Conservation (phyloP, 2,797 vertebrate species). For the Microctenopoma lineatum region DNA sequence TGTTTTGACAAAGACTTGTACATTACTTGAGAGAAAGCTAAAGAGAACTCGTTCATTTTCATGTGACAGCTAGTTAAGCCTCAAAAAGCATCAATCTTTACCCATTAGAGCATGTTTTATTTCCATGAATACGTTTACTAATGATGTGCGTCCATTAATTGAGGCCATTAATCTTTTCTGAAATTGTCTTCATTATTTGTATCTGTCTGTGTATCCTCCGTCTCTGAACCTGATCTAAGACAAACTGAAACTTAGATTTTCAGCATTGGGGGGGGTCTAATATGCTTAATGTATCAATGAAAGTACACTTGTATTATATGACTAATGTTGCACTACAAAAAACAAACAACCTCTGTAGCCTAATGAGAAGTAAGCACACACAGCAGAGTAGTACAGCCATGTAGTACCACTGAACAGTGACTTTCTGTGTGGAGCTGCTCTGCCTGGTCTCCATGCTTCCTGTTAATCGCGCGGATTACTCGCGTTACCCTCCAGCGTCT, state of each 20-base stretch:
- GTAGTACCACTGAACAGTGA: not conserved
- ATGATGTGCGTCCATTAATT: not conserved
- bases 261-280: not conserved
- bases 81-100: not conserved
- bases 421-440: conserved; percentile 34
- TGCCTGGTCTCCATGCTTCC: conserved; percentile 57
- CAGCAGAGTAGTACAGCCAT: not conserved
- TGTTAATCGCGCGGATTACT: conserved; percentile 80
- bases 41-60: conserved; percentile 1
- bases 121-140: conserved; percentile 8
- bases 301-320: not conserved
- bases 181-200: not conserved
- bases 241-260: not conserved
- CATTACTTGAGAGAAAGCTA: not conserved
- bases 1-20: not conserved
- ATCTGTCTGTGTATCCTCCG: not conserved
- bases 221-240: not conserved
- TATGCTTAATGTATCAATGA: not conserved
- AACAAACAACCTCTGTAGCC: not conserved
- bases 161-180: conserved; percentile 6
- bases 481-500: conserved; percentile 71
- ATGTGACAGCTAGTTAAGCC: not conserved
- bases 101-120: not conserved
- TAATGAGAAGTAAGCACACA: not conserved
- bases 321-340: not conserved